Percentiles rank a stretch among this genome's conserved stretches.
Evolutionary conservation across 2,797 vertebrate species (phyloP).

Genomic region (Leucoraja ocellata): DNA sequence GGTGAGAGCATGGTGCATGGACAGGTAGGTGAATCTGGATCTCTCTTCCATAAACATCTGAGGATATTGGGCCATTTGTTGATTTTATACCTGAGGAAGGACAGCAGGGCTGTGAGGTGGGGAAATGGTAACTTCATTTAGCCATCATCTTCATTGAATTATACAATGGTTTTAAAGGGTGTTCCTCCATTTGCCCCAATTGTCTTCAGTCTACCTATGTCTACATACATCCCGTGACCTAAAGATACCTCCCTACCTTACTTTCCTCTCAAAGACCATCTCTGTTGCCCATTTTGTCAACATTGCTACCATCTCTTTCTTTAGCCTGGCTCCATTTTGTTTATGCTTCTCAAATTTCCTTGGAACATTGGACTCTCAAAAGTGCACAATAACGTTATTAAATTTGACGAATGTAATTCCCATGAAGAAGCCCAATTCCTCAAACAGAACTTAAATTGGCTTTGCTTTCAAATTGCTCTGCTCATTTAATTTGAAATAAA

Average conservation of each 20-base stretch:
- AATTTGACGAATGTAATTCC: background rate
- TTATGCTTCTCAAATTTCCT: background rate
- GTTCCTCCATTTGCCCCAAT: background rate
- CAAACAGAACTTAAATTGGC: background rate
- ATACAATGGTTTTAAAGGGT: too few relatives aligned
- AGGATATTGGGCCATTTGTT: too few relatives aligned
- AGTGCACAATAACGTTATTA: background rate
- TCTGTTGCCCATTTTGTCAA: background rate
- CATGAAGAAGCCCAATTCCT: background rate
- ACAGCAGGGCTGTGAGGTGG: too few relatives aligned
- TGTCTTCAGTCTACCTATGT: background rate
- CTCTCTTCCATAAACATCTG: too few relatives aligned
- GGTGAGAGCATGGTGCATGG: too few relatives aligned
- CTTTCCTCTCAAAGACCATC: background rate
- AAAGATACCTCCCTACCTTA: background rate
- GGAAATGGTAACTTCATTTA: too few relatives aligned
- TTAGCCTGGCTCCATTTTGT: background rate
- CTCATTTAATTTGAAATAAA: background rate
- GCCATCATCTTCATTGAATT: too few relatives aligned
- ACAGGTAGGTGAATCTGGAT: too few relatives aligned
- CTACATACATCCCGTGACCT: background rate
- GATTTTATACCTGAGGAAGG: too few relatives aligned
- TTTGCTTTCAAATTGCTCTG: background rate
- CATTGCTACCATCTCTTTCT: background rate
- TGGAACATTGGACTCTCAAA: background rate